phyloP scores from a whole-genome alignment of 2,113 vertebrate genomes.

The Pelodiscus sinensis region DNA sequence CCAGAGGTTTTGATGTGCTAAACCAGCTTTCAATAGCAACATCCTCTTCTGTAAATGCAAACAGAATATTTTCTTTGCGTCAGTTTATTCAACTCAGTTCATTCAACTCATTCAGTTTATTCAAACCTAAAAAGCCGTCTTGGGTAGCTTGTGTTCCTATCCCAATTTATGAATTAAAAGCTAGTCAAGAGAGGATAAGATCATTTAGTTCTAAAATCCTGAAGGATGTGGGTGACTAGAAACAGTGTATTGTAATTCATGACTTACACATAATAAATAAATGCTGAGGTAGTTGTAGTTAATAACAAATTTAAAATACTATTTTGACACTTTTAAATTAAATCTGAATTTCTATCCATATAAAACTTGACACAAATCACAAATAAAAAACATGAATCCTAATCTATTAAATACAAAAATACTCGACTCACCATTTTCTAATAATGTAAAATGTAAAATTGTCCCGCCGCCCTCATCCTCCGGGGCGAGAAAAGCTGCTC shows the following conservation, averaged over 20 bases:
- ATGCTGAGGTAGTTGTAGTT: background rate
- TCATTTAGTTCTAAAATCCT: background rate
- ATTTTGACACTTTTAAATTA: background rate
- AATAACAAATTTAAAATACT: background rate
- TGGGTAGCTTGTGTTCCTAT: background rate
- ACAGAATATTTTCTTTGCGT: too few species aligned
- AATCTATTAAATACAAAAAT: background rate
- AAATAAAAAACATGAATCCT: background rate
- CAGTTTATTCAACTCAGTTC: too few species aligned
- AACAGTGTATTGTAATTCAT: background rate
- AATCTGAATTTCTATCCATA: background rate
- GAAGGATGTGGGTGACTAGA: background rate
- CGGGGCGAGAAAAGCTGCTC: too few species aligned
- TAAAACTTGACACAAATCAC: background rate
- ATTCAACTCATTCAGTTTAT: background rate
- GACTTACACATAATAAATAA: background rate
- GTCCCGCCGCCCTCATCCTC: too few species aligned
- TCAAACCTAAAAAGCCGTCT: background rate
- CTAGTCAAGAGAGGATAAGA: background rate
- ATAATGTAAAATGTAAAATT: background rate
- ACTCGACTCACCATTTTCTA: background rate
- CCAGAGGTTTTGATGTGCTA: background rate
- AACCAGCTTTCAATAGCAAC: background rate
- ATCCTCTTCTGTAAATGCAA: background rate
- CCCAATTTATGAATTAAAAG: background rate